A percentile compares a stretch with the other conserved stretches of the same genome.
Evolutionary conservation across 2,888 invertebrate genomes (phyloP).

Genomic region (Andrena bucephala): DNA sequence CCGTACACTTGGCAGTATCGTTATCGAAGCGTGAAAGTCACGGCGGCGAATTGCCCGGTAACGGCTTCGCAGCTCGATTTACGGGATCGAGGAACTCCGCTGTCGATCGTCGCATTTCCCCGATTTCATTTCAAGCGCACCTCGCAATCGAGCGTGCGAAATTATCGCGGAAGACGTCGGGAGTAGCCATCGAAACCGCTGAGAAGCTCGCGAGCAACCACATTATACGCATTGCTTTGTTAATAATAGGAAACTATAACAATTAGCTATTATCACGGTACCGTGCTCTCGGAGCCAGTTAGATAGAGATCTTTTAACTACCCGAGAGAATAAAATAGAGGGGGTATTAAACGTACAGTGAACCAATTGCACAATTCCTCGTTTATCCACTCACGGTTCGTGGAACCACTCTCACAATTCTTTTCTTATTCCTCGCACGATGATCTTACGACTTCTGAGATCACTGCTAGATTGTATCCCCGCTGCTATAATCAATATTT

Average conservation of each 20-base stretch:
- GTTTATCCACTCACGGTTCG: not conserved
- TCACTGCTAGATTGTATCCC: not conserved
- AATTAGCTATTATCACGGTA: not conserved
- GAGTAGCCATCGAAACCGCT: not conserved
- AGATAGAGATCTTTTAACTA: not conserved
- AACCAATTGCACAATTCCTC: not conserved
- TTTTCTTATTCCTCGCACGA: not conserved
- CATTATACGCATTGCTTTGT: not conserved
- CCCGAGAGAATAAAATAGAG: not conserved
- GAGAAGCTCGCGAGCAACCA: not conserved
- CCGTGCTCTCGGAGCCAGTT: not conserved
- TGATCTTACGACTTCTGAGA: not conserved
- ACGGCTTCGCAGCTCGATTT: slow-evolving; percentile 15
- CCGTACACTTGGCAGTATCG: slow-evolving; percentile 49
- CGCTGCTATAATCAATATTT: not conserved
- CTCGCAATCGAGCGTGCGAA: not conserved
- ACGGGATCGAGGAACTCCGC: slow-evolving; percentile 11
- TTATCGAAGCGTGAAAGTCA: slow-evolving; percentile 65
- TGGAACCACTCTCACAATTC: not conserved
- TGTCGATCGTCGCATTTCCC: not conserved
- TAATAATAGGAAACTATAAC: not conserved
- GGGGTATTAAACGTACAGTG: not conserved
- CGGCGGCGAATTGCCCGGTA: slow-evolving; percentile 35
- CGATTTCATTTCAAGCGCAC: slow-evolving; percentile 11
- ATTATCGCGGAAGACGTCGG: slow-evolving; percentile 18